Conservation (phyloP, 1,140 invertebrate species). For the Sycophaga agraensis region DNA sequence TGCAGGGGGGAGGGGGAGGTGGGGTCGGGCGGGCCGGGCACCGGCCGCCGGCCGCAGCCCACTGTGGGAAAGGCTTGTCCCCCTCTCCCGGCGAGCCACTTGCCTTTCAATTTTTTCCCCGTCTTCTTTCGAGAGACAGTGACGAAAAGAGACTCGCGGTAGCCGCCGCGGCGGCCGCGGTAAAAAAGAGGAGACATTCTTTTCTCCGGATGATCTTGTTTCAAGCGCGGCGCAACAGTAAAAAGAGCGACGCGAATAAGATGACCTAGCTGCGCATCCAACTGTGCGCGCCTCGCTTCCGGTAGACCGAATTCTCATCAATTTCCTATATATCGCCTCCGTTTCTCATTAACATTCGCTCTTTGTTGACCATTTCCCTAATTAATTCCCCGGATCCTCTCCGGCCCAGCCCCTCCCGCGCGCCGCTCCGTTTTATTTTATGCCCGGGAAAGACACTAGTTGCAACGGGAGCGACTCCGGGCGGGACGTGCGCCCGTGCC, state of each 20-base stretch:
- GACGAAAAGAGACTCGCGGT: slow-evolving; percentile 7
- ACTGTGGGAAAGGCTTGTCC: slow-evolving; percentile 25
- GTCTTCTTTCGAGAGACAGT: no score
- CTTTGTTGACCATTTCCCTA: no score
- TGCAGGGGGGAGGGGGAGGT: no score
- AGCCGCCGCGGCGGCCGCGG: not conserved
- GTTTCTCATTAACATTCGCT: slow-evolving; percentile 2
- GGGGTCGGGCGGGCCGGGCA: no score
- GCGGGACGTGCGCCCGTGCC: no score
- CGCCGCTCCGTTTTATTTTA: no score
- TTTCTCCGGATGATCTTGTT: slow-evolving; percentile 33
- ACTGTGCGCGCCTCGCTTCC: slow-evolving; percentile 27
- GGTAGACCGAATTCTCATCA: slow-evolving; percentile 14
- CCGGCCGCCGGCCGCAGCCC: no score
- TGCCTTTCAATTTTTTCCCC: slow-evolving; percentile 11
- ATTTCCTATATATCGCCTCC: not conserved
- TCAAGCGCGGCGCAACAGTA: not conserved
- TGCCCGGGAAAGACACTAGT: no score
- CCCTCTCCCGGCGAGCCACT: not conserved
- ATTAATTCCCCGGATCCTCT: no score
- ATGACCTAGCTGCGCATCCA: slow-evolving; percentile 41
- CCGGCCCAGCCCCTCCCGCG: no score
- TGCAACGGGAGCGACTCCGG: no score
- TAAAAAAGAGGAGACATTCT: slow-evolving; percentile 5
- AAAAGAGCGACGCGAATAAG: slow-evolving; percentile 36